phyloP scores from a whole-genome alignment of 2,113 vertebrate genomes.

The Rattus rattus region DNA sequence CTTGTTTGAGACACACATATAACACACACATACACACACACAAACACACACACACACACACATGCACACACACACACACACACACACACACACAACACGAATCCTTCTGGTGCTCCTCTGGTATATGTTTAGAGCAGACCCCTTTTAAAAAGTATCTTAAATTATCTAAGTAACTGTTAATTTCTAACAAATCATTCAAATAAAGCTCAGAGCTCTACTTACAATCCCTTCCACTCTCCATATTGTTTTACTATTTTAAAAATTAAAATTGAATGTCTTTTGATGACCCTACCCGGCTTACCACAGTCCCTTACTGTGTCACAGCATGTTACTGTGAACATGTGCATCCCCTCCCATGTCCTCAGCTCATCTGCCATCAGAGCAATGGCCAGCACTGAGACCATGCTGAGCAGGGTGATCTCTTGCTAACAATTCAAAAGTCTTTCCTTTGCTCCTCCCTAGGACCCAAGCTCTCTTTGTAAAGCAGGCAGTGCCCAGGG shows the following conservation, averaged over 20 bases:
- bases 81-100: neutral
- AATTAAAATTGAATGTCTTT: neutral
- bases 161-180: neutral
- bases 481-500: neutral
- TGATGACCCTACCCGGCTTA: neutral
- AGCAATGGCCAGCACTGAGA: neutral
- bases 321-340: neutral
- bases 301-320: neutral
- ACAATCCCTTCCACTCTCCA: neutral
- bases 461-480: neutral
- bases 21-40: neutral
- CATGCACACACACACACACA: neutral
- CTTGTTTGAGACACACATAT: neutral
- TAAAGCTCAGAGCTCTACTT: neutral
- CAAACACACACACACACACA: neutral
- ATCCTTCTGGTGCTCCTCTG: neutral
- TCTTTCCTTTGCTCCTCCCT: neutral
- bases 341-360: too few relatives aligned
- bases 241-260: neutral
- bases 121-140: neutral
- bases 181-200: constrained; percentile 26
- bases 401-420: neutral
- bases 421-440: neutral
- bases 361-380: neutral
- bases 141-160: neutral